A percentile compares a stretch with the other conserved stretches of the same genome.
Evolutionary conservation across 2,797 vertebrate species (phyloP).

Genomic region (Macrochelys suwanniensis): DNA sequence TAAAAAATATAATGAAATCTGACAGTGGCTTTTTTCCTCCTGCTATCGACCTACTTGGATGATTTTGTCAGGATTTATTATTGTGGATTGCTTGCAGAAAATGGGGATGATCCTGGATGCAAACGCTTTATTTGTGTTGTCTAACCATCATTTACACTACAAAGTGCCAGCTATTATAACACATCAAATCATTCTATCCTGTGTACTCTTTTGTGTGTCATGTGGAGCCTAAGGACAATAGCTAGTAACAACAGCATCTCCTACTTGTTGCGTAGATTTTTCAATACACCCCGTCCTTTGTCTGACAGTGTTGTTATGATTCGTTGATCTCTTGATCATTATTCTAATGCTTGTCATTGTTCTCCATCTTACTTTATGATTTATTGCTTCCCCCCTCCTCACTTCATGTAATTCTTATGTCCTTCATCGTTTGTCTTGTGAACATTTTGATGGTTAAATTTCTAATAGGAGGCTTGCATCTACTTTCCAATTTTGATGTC

Average conservation of each 20-base stretch:
- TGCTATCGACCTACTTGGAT: background rate
- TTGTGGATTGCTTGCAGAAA: background rate
- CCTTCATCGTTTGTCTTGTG: background rate
- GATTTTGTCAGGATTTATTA: background rate
- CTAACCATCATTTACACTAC: background rate
- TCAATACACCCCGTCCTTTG: background rate
- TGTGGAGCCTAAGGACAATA: background rate
- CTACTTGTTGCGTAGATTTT: background rate
- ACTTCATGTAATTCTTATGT: background rate
- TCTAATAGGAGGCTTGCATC: background rate
- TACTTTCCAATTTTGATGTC: background rate
- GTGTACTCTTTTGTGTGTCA: background rate
- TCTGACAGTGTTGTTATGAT: background rate
- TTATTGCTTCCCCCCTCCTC: background rate
- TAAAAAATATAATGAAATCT: background rate
- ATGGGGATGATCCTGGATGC: background rate
- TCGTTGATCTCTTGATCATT: background rate
- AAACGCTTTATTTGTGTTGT: background rate
- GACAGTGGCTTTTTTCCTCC: background rate
- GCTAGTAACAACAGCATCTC: background rate
- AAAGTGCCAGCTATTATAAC: background rate
- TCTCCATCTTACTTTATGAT: background rate
- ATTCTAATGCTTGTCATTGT: background rate
- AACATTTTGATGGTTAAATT: background rate
- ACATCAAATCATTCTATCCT: background rate